Conservation (phyloP, 2,888 invertebrate genomes). For the Barypeithes pellucidus region DNA sequence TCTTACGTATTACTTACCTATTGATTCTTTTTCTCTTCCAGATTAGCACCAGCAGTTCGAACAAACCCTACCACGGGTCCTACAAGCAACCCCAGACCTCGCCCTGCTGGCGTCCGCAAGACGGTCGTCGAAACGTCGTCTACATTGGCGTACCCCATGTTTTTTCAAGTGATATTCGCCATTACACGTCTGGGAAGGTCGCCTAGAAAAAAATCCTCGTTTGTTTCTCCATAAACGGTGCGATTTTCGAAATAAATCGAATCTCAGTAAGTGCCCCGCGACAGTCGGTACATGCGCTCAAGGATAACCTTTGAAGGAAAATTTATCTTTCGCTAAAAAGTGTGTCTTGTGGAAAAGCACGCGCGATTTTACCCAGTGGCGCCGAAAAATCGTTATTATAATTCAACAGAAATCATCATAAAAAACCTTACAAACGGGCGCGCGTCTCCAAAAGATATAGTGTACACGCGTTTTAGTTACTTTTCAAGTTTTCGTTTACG, state of each 20-base stretch:
- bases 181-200: conserved; percentile 69
- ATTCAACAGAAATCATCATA: too few species aligned
- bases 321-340: too few species aligned
- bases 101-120: conserved; percentile 37
- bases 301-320: too few species aligned
- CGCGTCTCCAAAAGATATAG: too few species aligned
- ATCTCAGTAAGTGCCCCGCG: too few species aligned
- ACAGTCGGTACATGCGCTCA: too few species aligned
- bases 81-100: conserved; percentile 14
- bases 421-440: too few species aligned
- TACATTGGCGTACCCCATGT: conserved; percentile 68
- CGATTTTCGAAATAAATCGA: too few species aligned
- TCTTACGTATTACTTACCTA: neutral
- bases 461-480: neutral
- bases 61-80: conserved; percentile 47
- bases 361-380: too few species aligned
- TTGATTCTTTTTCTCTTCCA: conserved; percentile 19
- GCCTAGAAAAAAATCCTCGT: conserved; percentile 68
- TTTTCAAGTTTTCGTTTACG: neutral
- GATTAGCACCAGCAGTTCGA: conserved; percentile 17
- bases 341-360: too few species aligned
- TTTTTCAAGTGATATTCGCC: conserved; percentile 68
- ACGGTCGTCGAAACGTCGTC: conserved; percentile 58
- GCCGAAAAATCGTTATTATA: too few species aligned
- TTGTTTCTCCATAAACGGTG: conserved; percentile 42